Percentiles rank a stretch among this genome's conserved stretches.
These are phyloP conservation scores for Diorhabda carinulata DNA, from an alignment of 1,140 invertebrate species.

Conservation along the genomic window DNA sequence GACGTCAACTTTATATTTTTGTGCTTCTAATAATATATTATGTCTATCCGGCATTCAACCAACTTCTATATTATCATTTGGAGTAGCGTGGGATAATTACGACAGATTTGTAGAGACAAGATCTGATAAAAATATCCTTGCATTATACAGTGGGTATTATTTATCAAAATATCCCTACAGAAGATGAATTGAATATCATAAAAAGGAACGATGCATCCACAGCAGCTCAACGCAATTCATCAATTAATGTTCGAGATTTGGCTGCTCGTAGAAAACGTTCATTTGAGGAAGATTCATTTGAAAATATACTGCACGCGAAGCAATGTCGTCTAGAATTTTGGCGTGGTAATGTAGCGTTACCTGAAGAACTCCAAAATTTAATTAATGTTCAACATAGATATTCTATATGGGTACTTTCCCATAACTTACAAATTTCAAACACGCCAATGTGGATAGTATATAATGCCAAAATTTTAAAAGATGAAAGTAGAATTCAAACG, in stretches of 20 bases:
- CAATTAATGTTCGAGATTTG: slow-evolving; percentile 26
- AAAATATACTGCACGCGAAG: slow-evolving; percentile 11
- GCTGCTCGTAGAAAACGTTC: slow-evolving; percentile 21
- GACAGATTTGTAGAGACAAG: slow-evolving; percentile 40
- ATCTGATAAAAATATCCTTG: slow-evolving; percentile 44
- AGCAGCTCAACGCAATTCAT: slow-evolving; percentile 21
- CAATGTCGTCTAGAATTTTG: slow-evolving; percentile 18
- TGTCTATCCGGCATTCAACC: slow-evolving; percentile 31
- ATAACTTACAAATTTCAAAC: slow-evolving; percentile 17
- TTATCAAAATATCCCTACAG: slow-evolving; percentile 32
- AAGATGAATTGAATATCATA: slow-evolving; percentile 24
- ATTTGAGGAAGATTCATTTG: slow-evolving; percentile 12
- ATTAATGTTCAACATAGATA: slow-evolving; percentile 9
- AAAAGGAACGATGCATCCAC: slow-evolving; percentile 20
- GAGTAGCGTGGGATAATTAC: slow-evolving; percentile 27
- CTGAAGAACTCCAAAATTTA: slow-evolving; percentile 9
- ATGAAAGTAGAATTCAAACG: slow-evolving; percentile 11
- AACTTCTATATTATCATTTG: slow-evolving; percentile 28
- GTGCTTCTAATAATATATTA: slow-evolving; percentile 26
- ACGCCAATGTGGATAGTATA: slow-evolving; percentile 43
- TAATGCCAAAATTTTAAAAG: slow-evolving; percentile 17
- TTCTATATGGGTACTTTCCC: slow-evolving; percentile 21
- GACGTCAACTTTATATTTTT: slow-evolving; percentile 34
- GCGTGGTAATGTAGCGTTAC: slow-evolving; percentile 7
- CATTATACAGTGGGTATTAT: slow-evolving; percentile 51